Percentiles rank a stretch among this genome's conserved stretches.
Evolutionary conservation across 1,140 invertebrate genomes (phyloP).

Genomic region (Phymastichus coffea): DNA sequence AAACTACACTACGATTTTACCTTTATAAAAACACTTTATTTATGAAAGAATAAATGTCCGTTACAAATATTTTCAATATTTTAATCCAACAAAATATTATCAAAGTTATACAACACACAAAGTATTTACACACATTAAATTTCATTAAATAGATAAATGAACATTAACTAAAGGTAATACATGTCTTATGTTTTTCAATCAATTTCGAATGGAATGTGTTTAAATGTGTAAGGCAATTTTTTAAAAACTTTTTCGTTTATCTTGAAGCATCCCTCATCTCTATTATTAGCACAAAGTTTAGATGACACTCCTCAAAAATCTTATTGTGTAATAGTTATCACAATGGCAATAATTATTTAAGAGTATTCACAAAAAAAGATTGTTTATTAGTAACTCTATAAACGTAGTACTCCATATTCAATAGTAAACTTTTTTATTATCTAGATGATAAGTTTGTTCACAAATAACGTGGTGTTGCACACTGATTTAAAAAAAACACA

Average conservation of each 20-base stretch:
- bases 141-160: background rate
- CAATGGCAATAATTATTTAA: constrained; percentile 15
- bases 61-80: constrained; percentile 18
- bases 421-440: constrained; percentile 19
- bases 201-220: constrained; percentile 5
- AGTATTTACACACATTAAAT: constrained; percentile 21
- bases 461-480: constrained; percentile 7
- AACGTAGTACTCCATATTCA: constrained; percentile 19
- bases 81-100: constrained; percentile 16
- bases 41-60: constrained; percentile 16
- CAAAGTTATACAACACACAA: constrained; percentile 16
- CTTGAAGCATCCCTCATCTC: background rate
- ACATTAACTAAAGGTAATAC: constrained; percentile 2
- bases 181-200: background rate
- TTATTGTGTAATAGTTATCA: constrained; percentile 18
- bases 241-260: background rate
- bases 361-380: constrained; percentile 26
- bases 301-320: background rate
- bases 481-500: background rate
- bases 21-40: constrained; percentile 23
- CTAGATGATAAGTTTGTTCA: constrained; percentile 26
- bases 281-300: constrained; percentile 6
- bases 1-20: background rate
- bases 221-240: background rate
- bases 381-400: constrained; percentile 18